Evolutionary conservation across 2,888 invertebrate species (phyloP).

Genomic region (Neocrepidodera transversa): DNA sequence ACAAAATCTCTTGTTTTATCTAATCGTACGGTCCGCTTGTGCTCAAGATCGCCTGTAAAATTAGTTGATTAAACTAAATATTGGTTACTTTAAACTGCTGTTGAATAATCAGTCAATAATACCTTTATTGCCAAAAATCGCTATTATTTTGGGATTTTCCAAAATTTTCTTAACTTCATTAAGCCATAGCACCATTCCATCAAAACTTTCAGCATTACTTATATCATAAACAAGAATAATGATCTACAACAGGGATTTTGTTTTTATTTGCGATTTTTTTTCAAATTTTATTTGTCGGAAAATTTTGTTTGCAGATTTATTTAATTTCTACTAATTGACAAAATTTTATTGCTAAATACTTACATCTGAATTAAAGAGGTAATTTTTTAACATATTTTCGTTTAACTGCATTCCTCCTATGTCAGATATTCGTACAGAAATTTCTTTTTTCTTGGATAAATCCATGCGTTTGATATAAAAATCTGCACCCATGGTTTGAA

Average conservation of each 20-base stretch:
- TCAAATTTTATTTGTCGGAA: too few relatives aligned
- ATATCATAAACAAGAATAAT: slow-evolving; percentile 85
- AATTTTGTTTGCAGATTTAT: too few relatives aligned
- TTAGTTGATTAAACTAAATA: slow-evolving; percentile 10
- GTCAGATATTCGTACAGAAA: slow-evolving; percentile 82
- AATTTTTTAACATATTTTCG: slow-evolving; percentile 81
- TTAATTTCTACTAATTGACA: too few relatives aligned
- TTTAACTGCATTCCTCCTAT: slow-evolving; percentile 80
- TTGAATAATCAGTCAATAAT: slow-evolving; percentile 43
- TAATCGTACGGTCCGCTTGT: slow-evolving; percentile 72
- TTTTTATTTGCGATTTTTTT: too few relatives aligned
- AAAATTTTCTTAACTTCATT: slow-evolving; percentile 61
- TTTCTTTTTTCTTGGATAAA: slow-evolving; percentile 65
- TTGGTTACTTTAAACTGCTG: not conserved
- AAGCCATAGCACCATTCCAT: slow-evolving; percentile 77
- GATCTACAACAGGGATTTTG: slow-evolving; percentile 70
- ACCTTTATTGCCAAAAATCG: slow-evolving; percentile 74
- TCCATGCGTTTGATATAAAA: slow-evolving; percentile 72
- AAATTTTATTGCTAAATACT: too few relatives aligned
- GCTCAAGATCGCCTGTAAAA: slow-evolving; percentile 69
- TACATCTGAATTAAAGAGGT: slow-evolving; percentile 75
- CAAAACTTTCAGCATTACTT: slow-evolving; percentile 81
- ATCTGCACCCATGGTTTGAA: slow-evolving; percentile 75
- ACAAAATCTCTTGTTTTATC: slow-evolving; percentile 72
- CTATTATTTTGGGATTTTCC: slow-evolving; percentile 56